phyloP scores from a whole-genome alignment of 2,888 invertebrate genomes.

The Pyrgus malvae region DNA sequence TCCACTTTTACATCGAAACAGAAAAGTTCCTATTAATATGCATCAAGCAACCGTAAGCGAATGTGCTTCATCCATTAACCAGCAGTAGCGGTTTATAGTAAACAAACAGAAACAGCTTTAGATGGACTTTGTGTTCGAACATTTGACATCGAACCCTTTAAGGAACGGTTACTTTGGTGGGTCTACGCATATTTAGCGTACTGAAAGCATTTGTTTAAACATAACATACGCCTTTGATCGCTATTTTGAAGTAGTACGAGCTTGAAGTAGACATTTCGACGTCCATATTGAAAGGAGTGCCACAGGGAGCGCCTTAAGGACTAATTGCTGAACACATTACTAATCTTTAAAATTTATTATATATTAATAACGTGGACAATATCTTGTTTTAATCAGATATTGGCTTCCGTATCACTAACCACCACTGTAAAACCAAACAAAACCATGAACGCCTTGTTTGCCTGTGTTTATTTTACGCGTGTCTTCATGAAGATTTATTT shows the following conservation, averaged over 20 bases:
- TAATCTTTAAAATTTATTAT: no score
- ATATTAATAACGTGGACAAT: no score
- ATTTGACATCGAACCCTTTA: conserved; percentile 13
- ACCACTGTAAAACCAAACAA: conserved; percentile 6
- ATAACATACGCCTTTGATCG: conserved; percentile 17
- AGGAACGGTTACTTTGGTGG: not conserved
- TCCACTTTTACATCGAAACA: conserved; percentile 13
- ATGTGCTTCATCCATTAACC: conserved; percentile 50
- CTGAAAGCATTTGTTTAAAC: conserved; percentile 10
- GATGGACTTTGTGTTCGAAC: conserved; percentile 37
- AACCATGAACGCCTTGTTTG: conserved; percentile 35
- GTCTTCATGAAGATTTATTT: conserved; percentile 55
- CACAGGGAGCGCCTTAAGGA: conserved; percentile 47
- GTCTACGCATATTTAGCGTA: not conserved
- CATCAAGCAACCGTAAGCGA: conserved; percentile 41
- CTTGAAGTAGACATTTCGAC: conserved; percentile 29
- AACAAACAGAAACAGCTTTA: conserved; percentile 46
- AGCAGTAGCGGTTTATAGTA: conserved; percentile 57
- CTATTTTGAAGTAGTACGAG: conserved; percentile 57
- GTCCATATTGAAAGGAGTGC: conserved; percentile 52
- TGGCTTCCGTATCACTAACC: no score
- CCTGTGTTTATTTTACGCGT: conserved; percentile 59
- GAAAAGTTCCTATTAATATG: conserved; percentile 53
- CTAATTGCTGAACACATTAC: conserved; percentile 37
- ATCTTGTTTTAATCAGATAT: no score